phyloP scores from a whole-genome alignment of 2,888 invertebrate species.

The Drosophila hamatofila region DNA sequence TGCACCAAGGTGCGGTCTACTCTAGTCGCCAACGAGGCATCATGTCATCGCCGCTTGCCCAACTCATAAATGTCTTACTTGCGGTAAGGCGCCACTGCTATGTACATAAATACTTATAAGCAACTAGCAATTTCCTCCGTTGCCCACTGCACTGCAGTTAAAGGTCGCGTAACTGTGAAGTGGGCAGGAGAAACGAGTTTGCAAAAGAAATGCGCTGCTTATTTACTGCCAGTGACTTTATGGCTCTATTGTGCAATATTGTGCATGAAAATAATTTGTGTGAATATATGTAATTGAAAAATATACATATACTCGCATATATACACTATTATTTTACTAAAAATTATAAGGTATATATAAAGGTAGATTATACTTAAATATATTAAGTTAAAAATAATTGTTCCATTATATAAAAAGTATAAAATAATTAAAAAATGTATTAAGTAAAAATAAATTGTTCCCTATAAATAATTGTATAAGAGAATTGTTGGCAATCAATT shows the following conservation, averaged over 20 bases:
- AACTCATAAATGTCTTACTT: slow-evolving; percentile 48
- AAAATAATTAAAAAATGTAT: no score
- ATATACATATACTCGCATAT: no score
- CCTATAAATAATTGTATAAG: no score
- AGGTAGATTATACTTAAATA: no score
- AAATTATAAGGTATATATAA: no score
- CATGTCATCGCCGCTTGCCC: slow-evolving; percentile 33
- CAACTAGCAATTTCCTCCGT: slow-evolving; percentile 4
- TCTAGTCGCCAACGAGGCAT: slow-evolving; percentile 23
- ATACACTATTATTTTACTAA: no score
- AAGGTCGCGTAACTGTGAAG: slow-evolving; percentile 10
- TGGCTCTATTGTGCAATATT: neutral
- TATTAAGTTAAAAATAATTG: no score
- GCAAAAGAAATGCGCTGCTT: neutral
- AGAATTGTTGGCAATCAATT: no score
- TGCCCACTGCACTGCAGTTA: neutral
- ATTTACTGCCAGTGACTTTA: neutral
- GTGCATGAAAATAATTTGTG: neutral
- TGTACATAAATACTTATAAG: slow-evolving; percentile 4
- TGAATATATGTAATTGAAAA: neutral
- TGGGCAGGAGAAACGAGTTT: slow-evolving; percentile 2
- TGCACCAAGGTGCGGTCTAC: slow-evolving; percentile 56
- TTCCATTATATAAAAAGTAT: no score
- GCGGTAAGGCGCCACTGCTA: slow-evolving; percentile 21
- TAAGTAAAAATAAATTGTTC: no score